Conservation (phyloP, 2,113 vertebrate species). For the Chlorodrepanis virens region DNA sequence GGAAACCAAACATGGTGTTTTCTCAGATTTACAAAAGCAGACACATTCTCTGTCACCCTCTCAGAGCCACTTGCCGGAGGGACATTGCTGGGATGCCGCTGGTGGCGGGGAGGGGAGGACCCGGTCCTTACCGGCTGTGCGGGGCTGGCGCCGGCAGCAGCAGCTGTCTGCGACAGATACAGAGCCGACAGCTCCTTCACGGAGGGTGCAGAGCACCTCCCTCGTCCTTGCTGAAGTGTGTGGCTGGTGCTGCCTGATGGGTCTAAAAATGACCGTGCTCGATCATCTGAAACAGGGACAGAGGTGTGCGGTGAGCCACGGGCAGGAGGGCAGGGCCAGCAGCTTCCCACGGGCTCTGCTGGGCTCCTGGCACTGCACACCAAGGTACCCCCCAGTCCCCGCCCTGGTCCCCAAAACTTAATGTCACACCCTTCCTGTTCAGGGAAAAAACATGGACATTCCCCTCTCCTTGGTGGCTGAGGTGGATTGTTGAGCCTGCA, state of each 20-base stretch:
- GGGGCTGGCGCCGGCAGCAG: slow-evolving; percentile 40
- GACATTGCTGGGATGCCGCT: not conserved
- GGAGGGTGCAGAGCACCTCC: slow-evolving; percentile 49
- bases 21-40: not conserved
- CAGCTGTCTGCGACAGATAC: slow-evolving; percentile 78
- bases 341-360: not conserved
- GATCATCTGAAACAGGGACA: slow-evolving; percentile 73
- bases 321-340: rapidly evolving
- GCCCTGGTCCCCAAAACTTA: rapidly evolving
- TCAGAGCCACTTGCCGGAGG: not conserved
- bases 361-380: not conserved
- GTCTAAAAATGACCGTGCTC: slow-evolving; percentile 51
- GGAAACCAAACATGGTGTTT: not conserved
- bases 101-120: not conserved
- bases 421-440: rapidly evolving
- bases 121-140: slow-evolving; percentile 72
- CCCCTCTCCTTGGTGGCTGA: not conserved
- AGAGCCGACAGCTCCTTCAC: slow-evolving; percentile 79
- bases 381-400: rapidly evolving
- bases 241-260: not conserved
- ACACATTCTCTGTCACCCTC: not conserved
- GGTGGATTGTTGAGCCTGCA: not conserved
- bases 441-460: not conserved
- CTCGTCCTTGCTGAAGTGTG: slow-evolving; percentile 42
- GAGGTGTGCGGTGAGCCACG: not conserved